These are phyloP conservation scores for Sphenopsis melanotis DNA, from an alignment of 2,797 vertebrate species.

Conservation along the genomic window DNA sequence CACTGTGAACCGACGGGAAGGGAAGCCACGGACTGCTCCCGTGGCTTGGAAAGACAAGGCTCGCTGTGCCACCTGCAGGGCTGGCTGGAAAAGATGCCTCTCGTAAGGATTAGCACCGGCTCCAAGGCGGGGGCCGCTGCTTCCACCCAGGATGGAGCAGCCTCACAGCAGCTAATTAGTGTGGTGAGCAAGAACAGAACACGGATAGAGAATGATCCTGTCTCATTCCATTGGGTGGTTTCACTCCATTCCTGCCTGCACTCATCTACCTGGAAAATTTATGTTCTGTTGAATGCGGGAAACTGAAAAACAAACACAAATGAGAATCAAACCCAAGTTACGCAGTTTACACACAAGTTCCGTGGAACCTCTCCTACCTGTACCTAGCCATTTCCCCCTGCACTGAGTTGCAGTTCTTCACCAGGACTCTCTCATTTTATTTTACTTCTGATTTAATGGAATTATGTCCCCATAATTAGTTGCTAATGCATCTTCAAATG, in stretches of 20 bases:
- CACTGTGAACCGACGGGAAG: neutral
- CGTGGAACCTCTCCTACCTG: neutral
- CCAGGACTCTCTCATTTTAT: neutral
- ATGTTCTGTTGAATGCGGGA: neutral
- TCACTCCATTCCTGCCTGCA: neutral
- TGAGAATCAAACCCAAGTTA: neutral
- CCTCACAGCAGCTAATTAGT: neutral
- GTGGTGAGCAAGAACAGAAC: neutral
- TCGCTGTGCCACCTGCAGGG: slow-evolving; percentile 71
- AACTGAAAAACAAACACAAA: neutral
- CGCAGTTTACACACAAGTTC: neutral
- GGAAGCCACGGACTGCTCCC: neutral
- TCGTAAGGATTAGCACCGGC: neutral
- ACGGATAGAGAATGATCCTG: neutral
- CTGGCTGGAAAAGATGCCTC: slow-evolving; percentile 30
- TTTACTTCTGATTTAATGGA: neutral
- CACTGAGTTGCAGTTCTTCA: neutral
- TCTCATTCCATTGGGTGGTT: neutral
- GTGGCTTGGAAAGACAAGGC: slow-evolving; percentile 30
- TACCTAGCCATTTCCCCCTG: neutral
- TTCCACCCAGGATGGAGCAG: neutral
- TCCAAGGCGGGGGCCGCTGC: neutral
- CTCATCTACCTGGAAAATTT: neutral
- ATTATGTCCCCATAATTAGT: neutral
- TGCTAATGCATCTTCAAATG: neutral